Percentiles rank a stretch among this genome's conserved stretches.
Conservation (phyloP, 2,113 vertebrate genomes). For the Peromyscus californicus region DNA sequence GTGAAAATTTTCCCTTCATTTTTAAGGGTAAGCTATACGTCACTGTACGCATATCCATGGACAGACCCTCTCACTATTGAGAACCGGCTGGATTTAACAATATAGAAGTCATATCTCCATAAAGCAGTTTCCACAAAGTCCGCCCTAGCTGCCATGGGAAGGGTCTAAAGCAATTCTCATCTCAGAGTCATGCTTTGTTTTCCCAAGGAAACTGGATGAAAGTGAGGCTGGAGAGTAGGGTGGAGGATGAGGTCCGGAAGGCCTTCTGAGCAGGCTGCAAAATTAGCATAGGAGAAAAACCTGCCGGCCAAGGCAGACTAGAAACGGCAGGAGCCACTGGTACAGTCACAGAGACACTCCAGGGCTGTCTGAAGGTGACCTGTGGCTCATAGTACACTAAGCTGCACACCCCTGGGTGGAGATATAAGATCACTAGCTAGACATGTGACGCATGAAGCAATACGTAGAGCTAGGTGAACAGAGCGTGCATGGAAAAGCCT, state of each 20-base stretch:
- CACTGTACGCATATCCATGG: too few species aligned
- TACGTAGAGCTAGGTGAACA: neutral
- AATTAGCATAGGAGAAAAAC: conserved; percentile 32
- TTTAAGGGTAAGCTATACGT: neutral
- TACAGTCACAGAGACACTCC: neutral
- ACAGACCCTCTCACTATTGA: neutral
- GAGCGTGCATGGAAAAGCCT: neutral
- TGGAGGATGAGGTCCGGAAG: neutral
- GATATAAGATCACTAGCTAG: neutral
- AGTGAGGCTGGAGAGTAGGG: neutral
- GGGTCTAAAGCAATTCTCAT: neutral
- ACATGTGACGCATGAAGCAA: neutral
- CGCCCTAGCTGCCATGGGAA: neutral
- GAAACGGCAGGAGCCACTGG: neutral
- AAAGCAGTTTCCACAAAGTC: neutral
- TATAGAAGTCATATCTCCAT: neutral
- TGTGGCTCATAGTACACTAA: neutral
- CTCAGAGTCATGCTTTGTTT: neutral
- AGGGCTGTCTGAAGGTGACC: neutral
- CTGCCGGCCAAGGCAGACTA: neutral
- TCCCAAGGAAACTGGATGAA: neutral
- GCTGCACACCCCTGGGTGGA: neutral
- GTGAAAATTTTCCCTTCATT: neutral
- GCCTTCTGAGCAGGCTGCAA: neutral
- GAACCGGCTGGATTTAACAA: neutral